phyloP scores from a whole-genome alignment of 2,888 invertebrate species.

The Ornithoptera alexandrae region DNA sequence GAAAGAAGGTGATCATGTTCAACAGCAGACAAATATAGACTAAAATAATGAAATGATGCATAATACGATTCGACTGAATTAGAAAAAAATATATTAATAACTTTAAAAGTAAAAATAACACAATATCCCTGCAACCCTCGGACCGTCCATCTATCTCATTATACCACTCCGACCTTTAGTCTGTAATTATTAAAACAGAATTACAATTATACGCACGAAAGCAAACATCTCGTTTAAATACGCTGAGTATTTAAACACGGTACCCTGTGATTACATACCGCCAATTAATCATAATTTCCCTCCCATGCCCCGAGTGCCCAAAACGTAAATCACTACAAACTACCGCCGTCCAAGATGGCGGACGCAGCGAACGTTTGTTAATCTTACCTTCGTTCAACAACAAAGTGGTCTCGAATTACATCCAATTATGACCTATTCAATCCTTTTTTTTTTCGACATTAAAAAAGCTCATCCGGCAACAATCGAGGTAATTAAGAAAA shows the following conservation, averaged over 20 bases:
- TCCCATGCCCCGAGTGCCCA: conserved; percentile 44
- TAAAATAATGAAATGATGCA: too few relatives aligned
- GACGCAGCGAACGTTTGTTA: conserved; percentile 41
- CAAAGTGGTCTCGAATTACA: conserved; percentile 77
- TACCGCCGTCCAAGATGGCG: conserved; percentile 67
- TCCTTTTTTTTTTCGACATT: conserved; percentile 56
- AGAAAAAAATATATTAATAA: too few relatives aligned
- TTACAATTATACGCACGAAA: conserved; percentile 32
- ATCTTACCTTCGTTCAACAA: conserved; percentile 55
- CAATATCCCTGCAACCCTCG: background rate
- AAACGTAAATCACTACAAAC: conserved; percentile 63
- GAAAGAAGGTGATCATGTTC: too few relatives aligned
- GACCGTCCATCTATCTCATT: background rate
- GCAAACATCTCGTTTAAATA: conserved; percentile 37
- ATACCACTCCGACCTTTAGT: conserved; percentile 6
- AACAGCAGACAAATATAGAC: too few relatives aligned
- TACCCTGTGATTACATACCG: conserved; percentile 43
- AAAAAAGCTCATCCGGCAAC: conserved; percentile 64
- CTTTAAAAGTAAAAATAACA: too few relatives aligned
- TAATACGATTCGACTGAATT: too few relatives aligned
- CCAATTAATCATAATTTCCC: conserved; percentile 65
- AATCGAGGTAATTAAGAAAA: conserved; percentile 74
- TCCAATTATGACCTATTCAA: conserved; percentile 78
- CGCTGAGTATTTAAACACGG: conserved; percentile 35
- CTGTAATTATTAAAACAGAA: conserved; percentile 23